Evolutionary conservation across 1,140 invertebrate species (phyloP), one percentile per base, ranked within the genome.

Genomic region (Melanaphis sacchari): DNA sequence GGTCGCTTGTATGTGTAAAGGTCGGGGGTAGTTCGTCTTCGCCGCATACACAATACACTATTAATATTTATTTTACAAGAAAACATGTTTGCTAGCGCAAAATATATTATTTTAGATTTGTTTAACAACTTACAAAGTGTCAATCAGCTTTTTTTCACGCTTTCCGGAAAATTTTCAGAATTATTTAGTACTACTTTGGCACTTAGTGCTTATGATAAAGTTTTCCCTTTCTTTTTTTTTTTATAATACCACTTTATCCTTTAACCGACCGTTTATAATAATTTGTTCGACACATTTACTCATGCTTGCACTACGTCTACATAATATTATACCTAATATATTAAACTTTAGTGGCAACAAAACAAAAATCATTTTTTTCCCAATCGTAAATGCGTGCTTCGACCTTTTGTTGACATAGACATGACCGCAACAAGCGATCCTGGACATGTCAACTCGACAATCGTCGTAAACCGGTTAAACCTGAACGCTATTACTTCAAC

Each of bases 401-500:
- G 88, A 90, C 88, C 88, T 59, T 31, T 11, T 43, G 24, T 59
- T 41, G 88, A 59, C 87, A 24, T 22, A n/a, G 46, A 52, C 88
- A 38, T 38, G n/a, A 38, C 46, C n/a, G 24, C 22, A 9, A 52
- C 46, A 24, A 26, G 31, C 87, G 18, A 89, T 49, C 59, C 1
- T 5, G 22, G n/a, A 54, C 46, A 40, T 40, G 89, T 59, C 52
- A 66, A 66, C 52, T 59, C 36, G 38, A 38, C n/a, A 52, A 49
- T 36, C n/a, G 21, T n/a, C 26, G 26, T 21, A 90, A 90, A 90
- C 89, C 89, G 89, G 89, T 90, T 66, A 90, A 90, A 90, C 89
- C 54, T 76, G 40, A 38, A 24, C 26, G 52, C 4, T 15, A 43
- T 36, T 21, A 38, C 9, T n/a, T 31, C 43, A 36, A 38, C 46